Base-by-base conservation (phyloP, 2,888 invertebrate species). In the Pimpla rufipes region DNA sequence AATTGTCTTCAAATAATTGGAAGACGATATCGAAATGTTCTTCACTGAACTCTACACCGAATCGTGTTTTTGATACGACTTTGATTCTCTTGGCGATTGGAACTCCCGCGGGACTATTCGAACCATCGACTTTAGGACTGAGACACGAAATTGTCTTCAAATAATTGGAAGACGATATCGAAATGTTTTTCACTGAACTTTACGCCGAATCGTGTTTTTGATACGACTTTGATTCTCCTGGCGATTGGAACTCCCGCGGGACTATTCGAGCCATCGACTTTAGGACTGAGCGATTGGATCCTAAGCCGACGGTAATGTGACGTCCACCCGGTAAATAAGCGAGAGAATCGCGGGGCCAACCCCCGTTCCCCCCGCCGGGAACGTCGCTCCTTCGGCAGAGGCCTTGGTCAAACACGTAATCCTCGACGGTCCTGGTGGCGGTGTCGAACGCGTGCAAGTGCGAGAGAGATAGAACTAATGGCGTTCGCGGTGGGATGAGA, bases 271-370 rank as follows among this genome's bases (percentile, higher is more conserved):
- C 59, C 55, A 57, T 29, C 71, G 64, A 86, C 83, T 86, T 85
- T 74, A 82, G 79, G 82, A 82, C 84, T 84, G 74, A 85, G 78
- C 81, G 85, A 83, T 80, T 79, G 83, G 85, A 88, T 86, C 85
- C 83, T 90, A 90, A 90, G 88, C 88, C 87, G 88, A 89, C 88
- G 88, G 87, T 89, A 89, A 89, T 90, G 79, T 87, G 89, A 90
- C 89, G 84, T 88, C 81, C 76, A 86, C 78, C 86, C 84, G 85
- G 88, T 89, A 89, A 89, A 90, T 90, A 87, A 86, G 86, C 86
- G 81, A 74, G 74, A 80, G 76, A 74, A 85, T 85, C 79, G 74
- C 73, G 80, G 75, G 59, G 55, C 73, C 79, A 37, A 71, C 67
- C 79, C 67, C 47, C 42, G 50, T 82, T 67, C 64, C 55, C 35